phyloP scores from a whole-genome alignment of 2,797 vertebrate species.

The Columba guinea region DNA sequence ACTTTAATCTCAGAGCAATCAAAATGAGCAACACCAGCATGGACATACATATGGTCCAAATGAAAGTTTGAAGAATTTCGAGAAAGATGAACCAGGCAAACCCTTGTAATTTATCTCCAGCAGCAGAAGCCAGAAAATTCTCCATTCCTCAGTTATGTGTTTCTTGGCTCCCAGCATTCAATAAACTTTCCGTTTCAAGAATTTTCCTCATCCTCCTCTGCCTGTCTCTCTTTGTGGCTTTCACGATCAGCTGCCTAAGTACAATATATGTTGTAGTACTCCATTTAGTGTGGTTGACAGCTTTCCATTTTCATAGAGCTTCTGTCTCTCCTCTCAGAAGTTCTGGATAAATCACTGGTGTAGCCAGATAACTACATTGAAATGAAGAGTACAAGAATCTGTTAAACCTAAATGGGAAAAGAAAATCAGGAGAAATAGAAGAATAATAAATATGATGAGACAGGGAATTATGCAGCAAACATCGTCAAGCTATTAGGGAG shows the following conservation, averaged over 20 bases:
- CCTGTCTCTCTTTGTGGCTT: neutral
- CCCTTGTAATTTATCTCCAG: slow-evolving; percentile 11
- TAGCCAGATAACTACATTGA: neutral
- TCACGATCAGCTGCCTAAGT: neutral
- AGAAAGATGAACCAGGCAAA: neutral
- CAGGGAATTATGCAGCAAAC: neutral
- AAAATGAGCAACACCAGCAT: neutral
- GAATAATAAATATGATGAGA: neutral
- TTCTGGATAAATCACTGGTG: neutral
- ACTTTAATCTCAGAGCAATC: slow-evolving; percentile 7
- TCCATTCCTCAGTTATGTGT: slow-evolving; percentile 18
- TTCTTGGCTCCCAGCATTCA: slow-evolving; percentile 16
- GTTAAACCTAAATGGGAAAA: neutral
- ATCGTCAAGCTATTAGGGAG: neutral
- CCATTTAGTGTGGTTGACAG: neutral
- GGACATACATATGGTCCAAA: neutral
- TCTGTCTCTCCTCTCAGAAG: neutral
- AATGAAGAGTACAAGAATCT: neutral
- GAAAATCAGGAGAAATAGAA: neutral
- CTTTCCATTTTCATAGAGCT: neutral
- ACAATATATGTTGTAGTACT: neutral
- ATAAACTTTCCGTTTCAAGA: neutral
- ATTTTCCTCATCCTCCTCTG: neutral
- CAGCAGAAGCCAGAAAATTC: slow-evolving; percentile 18
- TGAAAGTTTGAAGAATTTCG: neutral